Base-by-base conservation (phyloP, 2,888 invertebrate genomes). In the Drosophila dives region DNA sequence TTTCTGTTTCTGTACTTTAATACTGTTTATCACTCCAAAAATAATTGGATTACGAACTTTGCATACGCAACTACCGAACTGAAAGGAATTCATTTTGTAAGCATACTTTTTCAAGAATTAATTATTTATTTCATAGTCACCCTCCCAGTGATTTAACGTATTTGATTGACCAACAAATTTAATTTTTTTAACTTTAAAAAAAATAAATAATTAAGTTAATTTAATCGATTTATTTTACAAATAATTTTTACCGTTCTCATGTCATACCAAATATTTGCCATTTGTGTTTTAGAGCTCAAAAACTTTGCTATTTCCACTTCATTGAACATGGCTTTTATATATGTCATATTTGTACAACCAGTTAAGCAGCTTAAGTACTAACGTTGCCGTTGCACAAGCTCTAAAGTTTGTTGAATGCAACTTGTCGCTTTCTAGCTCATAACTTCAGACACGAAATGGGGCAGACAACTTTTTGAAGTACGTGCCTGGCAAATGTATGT, bases 11-110 rank as follows among this genome's bases (percentile, higher is more conserved):
- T 10, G 20, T 49, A 38, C 17, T 26, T 32, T 17, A 32, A 38
- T 64, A 53, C 32, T 56, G 45, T 20, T 63, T 54, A 38, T 51
- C 53, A 59, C 33, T 23, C 23, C 0, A 23, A 4, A 29, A 29
- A 49, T 72, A 55, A 72, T 77, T 67, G 54, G 34, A 4, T n/a
- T 40, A n/a, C n/a, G 2, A 51, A 38, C 38, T 48, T 63, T 63
- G 33, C 42, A 61, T 32, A 26, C 10, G 5, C 23, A 51, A 15
- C 15, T 50, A 40, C 34, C 12, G 20, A 20, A 64, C 45, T 29
- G 45, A 15, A 0, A 3, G 8, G 3, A 20, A 36, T 29, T 49
- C 61, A 81, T 64, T 45, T 20, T 45, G 20, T 12, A 7, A 2
- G 12, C 1, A 7, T 20, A 45, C 7, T 12, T 45, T 11, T 42